phyloP scores from a whole-genome alignment of 2,797 vertebrate species.

The Anabas testudineus region DNA sequence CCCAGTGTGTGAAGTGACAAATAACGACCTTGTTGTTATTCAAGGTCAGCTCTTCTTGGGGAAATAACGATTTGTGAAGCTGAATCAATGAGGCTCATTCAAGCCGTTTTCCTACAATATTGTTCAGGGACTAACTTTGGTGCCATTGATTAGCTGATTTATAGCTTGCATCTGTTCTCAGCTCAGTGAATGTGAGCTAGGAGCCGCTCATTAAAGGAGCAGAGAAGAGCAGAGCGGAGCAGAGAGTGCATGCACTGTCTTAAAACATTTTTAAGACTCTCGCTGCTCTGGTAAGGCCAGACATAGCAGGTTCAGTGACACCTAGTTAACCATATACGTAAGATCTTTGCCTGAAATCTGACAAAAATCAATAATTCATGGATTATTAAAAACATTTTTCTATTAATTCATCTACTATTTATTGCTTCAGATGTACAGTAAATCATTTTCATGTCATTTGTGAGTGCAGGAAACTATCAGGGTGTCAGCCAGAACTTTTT shows the following conservation, averaged over 20 bases:
- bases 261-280: background rate
- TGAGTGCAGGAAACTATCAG: background rate
- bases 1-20: constrained; percentile 32
- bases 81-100: constrained; percentile 78
- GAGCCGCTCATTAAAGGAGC: constrained; percentile 38
- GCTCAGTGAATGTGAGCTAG: constrained; percentile 43
- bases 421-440: background rate
- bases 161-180: constrained; percentile 64
- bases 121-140: constrained; percentile 76
- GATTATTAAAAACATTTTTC: background rate
- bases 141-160: constrained; percentile 78
- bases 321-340: background rate
- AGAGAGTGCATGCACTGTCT: background rate
- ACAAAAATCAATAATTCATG: background rate
- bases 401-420: background rate
- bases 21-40: constrained; percentile 51
- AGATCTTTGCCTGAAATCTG: background rate
- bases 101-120: constrained; percentile 75
- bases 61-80: constrained; percentile 72
- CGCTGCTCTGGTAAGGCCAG: constrained; percentile 1
- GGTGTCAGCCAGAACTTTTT: background rate
- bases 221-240: background rate
- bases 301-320: background rate
- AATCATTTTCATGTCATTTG: constrained; percentile 1
- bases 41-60: constrained; percentile 69